Evolutionary conservation across 2,113 vertebrate genomes (phyloP).

Genomic region (Cephalopterus ornatus): DNA sequence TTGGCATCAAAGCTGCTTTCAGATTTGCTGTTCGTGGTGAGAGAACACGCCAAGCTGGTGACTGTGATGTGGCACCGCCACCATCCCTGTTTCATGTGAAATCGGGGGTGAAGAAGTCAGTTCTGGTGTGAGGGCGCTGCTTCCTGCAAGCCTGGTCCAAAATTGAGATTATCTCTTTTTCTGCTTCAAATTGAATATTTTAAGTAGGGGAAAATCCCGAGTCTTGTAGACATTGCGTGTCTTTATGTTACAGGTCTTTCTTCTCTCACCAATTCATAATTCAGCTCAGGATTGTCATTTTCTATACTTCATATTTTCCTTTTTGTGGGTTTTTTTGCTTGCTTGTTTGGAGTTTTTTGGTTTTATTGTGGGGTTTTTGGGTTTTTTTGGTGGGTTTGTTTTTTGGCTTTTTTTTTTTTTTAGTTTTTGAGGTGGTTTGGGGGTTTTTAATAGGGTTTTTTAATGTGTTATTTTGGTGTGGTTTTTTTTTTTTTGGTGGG

Average conservation of each 20-base stretch:
- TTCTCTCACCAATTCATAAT: not conserved
- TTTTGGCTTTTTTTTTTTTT: too few species aligned
- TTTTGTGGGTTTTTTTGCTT: not conserved
- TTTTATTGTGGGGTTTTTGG: not conserved
- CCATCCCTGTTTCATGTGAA: fast-evolving
- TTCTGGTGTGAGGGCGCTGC: not conserved
- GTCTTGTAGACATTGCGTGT: not conserved
- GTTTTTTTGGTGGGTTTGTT: too few species aligned
- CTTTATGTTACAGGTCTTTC: not conserved
- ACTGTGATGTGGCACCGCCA: too few species aligned
- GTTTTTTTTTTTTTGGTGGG: not conserved
- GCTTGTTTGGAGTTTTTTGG: not conserved
- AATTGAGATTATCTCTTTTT: not conserved
- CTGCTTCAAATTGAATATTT: not conserved
- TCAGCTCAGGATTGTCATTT: not conserved
- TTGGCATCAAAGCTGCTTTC: not conserved
- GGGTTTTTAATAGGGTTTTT: not conserved
- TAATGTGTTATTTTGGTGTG: too few species aligned
- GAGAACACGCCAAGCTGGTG: not conserved
- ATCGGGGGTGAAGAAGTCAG: too few species aligned
- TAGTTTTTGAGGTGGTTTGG: not conserved
- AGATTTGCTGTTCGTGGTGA: not conserved
- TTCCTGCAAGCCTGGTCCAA: not conserved
- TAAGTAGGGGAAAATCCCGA: too few species aligned
- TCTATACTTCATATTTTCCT: not conserved